These are phyloP conservation scores for Ernsta delagoae DNA, from an alignment of 2,888 invertebrate genomes.

Conservation along the genomic window DNA sequence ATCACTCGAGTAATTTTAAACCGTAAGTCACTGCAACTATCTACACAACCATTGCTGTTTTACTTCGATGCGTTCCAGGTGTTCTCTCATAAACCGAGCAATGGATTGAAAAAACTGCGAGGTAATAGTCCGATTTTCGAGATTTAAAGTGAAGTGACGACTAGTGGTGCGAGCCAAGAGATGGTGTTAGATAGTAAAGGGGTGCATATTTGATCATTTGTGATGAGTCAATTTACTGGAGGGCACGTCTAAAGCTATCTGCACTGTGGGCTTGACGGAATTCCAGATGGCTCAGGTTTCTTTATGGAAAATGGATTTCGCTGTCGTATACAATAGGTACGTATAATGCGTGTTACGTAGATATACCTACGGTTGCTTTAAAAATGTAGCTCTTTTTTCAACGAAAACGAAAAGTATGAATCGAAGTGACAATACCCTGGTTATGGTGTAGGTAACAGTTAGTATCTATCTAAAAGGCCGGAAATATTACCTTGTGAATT, in stretches of 20 bases:
- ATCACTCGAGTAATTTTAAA: constrained; percentile 60
- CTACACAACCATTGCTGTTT: constrained; percentile 45
- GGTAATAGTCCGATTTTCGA: neutral
- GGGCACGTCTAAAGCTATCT: constrained; percentile 45
- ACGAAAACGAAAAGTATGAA: no score
- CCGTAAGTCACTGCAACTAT: constrained; percentile 23
- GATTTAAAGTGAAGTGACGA: constrained; percentile 13
- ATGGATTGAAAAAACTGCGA: constrained; percentile 26
- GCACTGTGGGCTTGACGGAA: constrained; percentile 42
- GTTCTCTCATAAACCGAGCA: constrained; percentile 20
- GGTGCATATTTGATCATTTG: constrained; percentile 79
- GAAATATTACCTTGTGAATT: no score
- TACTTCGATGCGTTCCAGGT: constrained; percentile 4
- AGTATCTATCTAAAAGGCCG: no score
- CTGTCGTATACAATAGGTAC: no score
- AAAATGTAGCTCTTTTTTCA: no score
- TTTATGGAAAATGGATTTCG: constrained; percentile 44
- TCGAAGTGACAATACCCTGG: no score
- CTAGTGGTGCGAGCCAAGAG: constrained; percentile 51
- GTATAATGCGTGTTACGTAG: no score
- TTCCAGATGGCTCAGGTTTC: constrained; percentile 42
- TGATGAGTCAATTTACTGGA: constrained; percentile 51
- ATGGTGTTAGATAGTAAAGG: constrained; percentile 65
- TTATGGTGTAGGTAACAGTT: no score
- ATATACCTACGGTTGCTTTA: no score